Conservation (phyloP, 1,140 invertebrate species). For the Cephus cinctus region DNA sequence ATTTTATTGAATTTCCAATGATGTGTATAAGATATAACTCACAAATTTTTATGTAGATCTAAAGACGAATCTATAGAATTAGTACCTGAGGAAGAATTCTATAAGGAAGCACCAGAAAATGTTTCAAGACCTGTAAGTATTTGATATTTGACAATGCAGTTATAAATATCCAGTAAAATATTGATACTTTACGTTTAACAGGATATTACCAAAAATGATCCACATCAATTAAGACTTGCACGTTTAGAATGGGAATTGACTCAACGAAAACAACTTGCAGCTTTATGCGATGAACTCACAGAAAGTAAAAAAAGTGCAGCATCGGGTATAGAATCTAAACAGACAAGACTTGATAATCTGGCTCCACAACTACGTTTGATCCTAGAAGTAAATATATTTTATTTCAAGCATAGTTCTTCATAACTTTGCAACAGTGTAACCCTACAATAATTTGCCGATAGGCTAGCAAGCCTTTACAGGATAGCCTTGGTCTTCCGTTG, state of each 20-base stretch:
- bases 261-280: constrained; percentile 82
- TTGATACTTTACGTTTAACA: constrained; percentile 44
- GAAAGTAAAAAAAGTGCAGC: constrained; percentile 74
- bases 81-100: constrained; percentile 83
- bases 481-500: constrained; percentile 80
- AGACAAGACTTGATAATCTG: constrained; percentile 77
- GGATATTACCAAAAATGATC: constrained; percentile 66
- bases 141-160: no score
- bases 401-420: no score
- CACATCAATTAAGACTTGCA: constrained; percentile 81
- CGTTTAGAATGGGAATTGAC: constrained; percentile 89
- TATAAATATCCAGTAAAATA: constrained; percentile 3
- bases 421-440: no score
- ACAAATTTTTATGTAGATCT: constrained; percentile 63
- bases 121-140: constrained; percentile 70
- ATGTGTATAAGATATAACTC: constrained; percentile 1
- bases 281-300: constrained; percentile 73
- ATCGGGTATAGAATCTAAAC: constrained; percentile 76
- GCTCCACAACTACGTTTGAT: constrained; percentile 75
- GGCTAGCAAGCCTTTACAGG: constrained; percentile 86
- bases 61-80: constrained; percentile 92
- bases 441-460: no score
- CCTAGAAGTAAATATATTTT: constrained; percentile 60
- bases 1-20: constrained; percentile 1
- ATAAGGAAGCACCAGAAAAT: constrained; percentile 73